A percentile compares a stretch with the other conserved stretches of the same genome.
These are phyloP conservation scores for Plodia interpunctella DNA, from an alignment of 1,140 invertebrate genomes.

Conservation along the genomic window DNA sequence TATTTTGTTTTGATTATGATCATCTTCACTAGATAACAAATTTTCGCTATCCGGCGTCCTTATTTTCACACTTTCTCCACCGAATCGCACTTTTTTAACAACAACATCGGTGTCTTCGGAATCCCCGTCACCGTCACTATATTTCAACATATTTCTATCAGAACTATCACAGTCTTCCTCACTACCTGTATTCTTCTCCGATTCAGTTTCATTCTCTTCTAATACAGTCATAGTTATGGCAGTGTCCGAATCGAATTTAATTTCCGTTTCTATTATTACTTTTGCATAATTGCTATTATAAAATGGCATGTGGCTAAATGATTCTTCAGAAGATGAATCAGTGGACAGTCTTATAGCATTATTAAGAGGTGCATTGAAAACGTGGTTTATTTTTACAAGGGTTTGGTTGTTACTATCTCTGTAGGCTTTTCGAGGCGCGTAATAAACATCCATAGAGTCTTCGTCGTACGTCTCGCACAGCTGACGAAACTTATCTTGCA, in stretches of 20 bases:
- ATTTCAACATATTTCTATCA: conserved; percentile 74
- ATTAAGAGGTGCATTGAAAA: conserved; percentile 42
- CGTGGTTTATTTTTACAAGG: conserved; percentile 55
- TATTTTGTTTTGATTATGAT: conserved; percentile 38
- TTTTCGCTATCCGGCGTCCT: conserved; percentile 89
- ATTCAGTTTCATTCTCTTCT: conserved; percentile 79
- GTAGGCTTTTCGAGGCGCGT: conserved; percentile 52
- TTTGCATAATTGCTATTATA: conserved; percentile 73
- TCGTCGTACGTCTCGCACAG: conserved; percentile 82
- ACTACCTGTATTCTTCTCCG: conserved; percentile 61
- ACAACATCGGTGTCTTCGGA: conserved; percentile 76
- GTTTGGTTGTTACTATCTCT: conserved; percentile 37
- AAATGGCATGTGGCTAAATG: conserved; percentile 42
- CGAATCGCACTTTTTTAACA: conserved; percentile 85
- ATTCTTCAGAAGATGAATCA: conserved; percentile 67
- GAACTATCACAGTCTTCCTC: conserved; percentile 72
- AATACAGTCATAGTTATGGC: conserved; percentile 89
- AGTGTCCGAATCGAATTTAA: conserved; percentile 86
- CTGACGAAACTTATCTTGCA: conserved; percentile 81
- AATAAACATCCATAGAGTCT: conserved; percentile 65
- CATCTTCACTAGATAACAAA: conserved; percentile 72
- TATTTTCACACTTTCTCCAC: conserved; percentile 89
- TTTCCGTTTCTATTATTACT: conserved; percentile 88
- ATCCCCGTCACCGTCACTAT: conserved; percentile 78
- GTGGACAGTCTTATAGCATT: conserved; percentile 49